Conservation (phyloP, 2,888 invertebrate genomes). For the Galerucella pusilla region DNA sequence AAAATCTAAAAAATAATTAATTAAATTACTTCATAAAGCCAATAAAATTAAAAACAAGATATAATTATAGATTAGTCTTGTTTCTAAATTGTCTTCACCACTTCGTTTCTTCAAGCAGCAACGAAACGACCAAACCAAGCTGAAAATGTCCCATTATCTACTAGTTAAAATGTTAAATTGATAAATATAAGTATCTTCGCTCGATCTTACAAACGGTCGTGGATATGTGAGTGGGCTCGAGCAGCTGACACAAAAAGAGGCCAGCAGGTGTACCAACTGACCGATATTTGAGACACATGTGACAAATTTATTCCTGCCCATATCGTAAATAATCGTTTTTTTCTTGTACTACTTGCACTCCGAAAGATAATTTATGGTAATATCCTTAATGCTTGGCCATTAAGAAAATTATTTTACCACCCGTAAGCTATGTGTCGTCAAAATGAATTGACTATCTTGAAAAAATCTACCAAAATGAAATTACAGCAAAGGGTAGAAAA, state of each 20-base stretch:
- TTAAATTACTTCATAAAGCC: constrained; percentile 33
- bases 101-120: constrained; percentile 24
- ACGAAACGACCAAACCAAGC: constrained; percentile 25
- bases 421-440: constrained; percentile 12
- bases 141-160: constrained; percentile 35
- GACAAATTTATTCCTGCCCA: constrained; percentile 36
- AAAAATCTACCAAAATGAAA: background rate
- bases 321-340: constrained; percentile 36
- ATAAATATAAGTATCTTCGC: constrained; percentile 28
- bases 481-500: background rate
- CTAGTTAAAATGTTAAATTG: constrained; percentile 36
- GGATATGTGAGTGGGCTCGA: constrained; percentile 29
- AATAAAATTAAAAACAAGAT: constrained; percentile 36
- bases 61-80: constrained; percentile 33
- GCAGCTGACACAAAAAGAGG: constrained; percentile 33
- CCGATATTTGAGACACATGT: constrained; percentile 40
- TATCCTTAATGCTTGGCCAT: constrained; percentile 29
- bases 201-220: constrained; percentile 34
- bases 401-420: constrained; percentile 21
- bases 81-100: constrained; percentile 34
- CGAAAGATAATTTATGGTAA: constrained; percentile 29
- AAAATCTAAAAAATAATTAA: constrained; percentile 30
- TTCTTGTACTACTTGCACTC: constrained; percentile 26
- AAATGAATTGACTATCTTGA: constrained; percentile 8
- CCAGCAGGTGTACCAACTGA: constrained; percentile 39